Percentiles rank a stretch among this genome's conserved stretches.
These are phyloP conservation scores for Bradypus variegatus DNA, from an alignment of 2,797 vertebrate species.

Conservation along the genomic window DNA sequence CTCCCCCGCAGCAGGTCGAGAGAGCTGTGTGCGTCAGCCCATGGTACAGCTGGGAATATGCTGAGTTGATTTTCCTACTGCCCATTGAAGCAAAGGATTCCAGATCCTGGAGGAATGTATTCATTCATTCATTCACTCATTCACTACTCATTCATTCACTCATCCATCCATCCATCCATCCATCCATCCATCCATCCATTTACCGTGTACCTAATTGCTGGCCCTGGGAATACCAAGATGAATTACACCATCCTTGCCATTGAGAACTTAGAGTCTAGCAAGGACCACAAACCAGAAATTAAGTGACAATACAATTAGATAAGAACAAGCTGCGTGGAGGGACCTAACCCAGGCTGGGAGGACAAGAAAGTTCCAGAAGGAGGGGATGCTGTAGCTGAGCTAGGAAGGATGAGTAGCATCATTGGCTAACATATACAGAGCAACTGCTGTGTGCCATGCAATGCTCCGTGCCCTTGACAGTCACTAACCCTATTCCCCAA, in stretches of 20 bases:
- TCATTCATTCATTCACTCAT: too few species aligned
- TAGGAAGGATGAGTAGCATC: background rate
- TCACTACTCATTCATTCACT: background rate
- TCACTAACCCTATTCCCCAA: background rate
- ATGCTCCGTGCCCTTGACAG: accelerated
- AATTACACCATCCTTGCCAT: background rate
- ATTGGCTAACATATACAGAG: accelerated
- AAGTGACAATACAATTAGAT: background rate
- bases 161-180: too few species aligned
- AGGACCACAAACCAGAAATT: background rate
- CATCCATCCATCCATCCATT: background rate
- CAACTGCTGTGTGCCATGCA: accelerated
- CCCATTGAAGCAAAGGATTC: background rate
- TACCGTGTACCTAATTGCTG: background rate
- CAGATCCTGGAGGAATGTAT: background rate
- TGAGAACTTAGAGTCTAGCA: background rate
- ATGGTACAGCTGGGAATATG: background rate
- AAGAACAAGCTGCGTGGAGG: background rate
- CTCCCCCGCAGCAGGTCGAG: accelerated
- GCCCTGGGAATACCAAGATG: background rate
- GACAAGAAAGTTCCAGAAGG: background rate
- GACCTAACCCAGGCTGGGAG: background rate
- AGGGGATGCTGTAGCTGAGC: background rate
- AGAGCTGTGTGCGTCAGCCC: background rate
- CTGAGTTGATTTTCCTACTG: background rate